A percentile compares a stretch with the other conserved stretches of the same genome.
These are phyloP conservation scores for Leistus spinibarbis DNA, from an alignment of 2,888 invertebrate genomes.

Conservation along the genomic window DNA sequence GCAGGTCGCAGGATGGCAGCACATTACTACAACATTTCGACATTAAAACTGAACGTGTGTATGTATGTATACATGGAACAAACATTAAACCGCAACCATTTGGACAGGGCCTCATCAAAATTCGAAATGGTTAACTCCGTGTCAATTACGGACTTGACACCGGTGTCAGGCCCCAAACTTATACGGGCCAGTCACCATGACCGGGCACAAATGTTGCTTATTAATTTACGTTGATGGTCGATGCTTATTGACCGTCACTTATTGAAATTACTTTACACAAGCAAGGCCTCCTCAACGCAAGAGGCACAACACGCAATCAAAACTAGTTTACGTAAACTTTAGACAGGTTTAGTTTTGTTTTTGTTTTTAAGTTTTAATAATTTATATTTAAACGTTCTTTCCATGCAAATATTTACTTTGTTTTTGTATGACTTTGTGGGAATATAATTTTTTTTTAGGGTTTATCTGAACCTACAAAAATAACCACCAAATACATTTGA, in stretches of 20 bases:
- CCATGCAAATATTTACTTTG: neutral
- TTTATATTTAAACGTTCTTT: neutral
- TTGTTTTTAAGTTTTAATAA: neutral
- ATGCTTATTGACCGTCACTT: constrained; percentile 36
- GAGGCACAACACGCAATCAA: neutral
- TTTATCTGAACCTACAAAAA: too few species aligned
- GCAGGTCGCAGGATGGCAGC: neutral
- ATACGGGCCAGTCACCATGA: constrained; percentile 26
- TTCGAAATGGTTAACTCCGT: constrained; percentile 35
- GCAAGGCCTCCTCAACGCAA: neutral
- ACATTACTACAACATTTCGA: neutral
- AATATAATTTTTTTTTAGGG: neutral
- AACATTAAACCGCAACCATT: constrained; percentile 1
- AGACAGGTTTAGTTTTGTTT: neutral
- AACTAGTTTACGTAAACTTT: neutral
- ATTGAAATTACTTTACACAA: constrained; percentile 32
- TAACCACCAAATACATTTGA: too few species aligned
- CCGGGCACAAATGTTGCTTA: constrained; percentile 36
- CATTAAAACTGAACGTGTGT: constrained; percentile 3
- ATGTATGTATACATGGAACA: neutral
- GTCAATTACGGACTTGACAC: constrained; percentile 36
- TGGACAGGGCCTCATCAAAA: constrained; percentile 24
- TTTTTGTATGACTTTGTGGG: neutral
- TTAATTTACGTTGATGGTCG: constrained; percentile 36
- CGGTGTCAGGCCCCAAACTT: constrained; percentile 6